These are phyloP conservation scores for Nyctibius grandis DNA, from an alignment of 2,797 vertebrate genomes.

Conservation along the genomic window DNA sequence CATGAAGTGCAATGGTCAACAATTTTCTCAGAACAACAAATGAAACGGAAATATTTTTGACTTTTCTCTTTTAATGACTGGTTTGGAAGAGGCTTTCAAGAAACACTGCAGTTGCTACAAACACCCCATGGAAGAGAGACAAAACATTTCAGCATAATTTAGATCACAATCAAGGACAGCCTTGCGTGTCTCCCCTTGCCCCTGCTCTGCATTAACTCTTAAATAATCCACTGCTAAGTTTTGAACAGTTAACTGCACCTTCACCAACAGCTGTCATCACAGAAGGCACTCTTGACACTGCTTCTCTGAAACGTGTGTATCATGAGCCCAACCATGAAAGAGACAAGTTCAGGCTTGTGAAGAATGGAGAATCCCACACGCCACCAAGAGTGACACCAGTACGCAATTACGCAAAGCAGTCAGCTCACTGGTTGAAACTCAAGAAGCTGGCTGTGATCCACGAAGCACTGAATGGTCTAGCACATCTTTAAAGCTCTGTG, in stretches of 20 bases:
- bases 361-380: not conserved
- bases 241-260: not conserved
- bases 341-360: not conserved
- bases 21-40: not conserved
- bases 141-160: not conserved
- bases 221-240: not conserved
- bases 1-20: not conserved
- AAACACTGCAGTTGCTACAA: not conserved
- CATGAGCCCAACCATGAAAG: not conserved
- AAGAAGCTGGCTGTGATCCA: not conserved
- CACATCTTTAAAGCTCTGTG: not conserved
- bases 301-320: not conserved
- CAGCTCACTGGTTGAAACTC: not conserved
- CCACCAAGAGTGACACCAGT: not conserved
- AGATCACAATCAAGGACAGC: not conserved
- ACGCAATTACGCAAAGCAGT: not conserved
- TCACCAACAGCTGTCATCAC: not conserved
- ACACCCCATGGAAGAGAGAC: not conserved
- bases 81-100: not conserved
- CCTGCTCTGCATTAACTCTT: not conserved
- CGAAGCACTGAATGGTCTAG: not conserved
- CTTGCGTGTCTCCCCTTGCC: not conserved
- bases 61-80: not conserved
- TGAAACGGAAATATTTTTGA: not conserved
- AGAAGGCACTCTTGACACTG: not conserved